Evolutionary conservation across 2,113 vertebrate species (phyloP), one percentile per base, ranked within the genome.

Genomic region (Aspiorhynchus laticeps): DNA sequence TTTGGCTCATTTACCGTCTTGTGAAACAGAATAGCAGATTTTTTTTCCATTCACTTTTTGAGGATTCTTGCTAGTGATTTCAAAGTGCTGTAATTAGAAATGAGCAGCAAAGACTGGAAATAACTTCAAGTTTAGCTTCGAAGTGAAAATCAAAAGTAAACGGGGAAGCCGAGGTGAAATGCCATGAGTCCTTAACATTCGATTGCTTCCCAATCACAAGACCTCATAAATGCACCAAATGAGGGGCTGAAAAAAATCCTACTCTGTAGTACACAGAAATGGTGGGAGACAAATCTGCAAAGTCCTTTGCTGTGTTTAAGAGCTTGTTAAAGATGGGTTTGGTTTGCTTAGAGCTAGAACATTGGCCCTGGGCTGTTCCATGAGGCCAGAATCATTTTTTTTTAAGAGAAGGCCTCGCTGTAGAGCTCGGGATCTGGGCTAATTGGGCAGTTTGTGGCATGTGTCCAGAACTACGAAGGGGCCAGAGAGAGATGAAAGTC

Each of bases 371-470:
- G 53, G 82, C 43, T 79, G 80, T 77, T 76, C 26, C 10, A 77
- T 59, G 19, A n/a, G 77, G 85, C 81, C 85, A 85, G 78, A 26
- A 46, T 87, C 14, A 21, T 33, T 80, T 63, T 51, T 51, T 85
- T 86, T 84, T 67, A 87, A 85, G 71, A 78, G 78, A 82, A 87
- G 69, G 83, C 82, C 82, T 77, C 83, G 69, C 69, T 76, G 69
- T 73, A 71, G 77, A 75, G 63, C 83, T 69, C 59, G 53, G 85
- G 88, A 87, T 59, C 67, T 63, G 77, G 88, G 79, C 86, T 89
- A 87, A 89, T 89, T 89, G 88, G 82, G 67, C 78, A 85, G 83
- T 83, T 85, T 89, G 88, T 87, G 88, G 88, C 85, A 82, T 89
- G 28, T 87, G 77, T 89, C 88, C 88, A 89, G 83, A 63, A 85